Evolutionary conservation across 2,888 invertebrate species (phyloP), one percentile per base, ranked within the genome.

Genomic region (Spisula subtruncata): DNA sequence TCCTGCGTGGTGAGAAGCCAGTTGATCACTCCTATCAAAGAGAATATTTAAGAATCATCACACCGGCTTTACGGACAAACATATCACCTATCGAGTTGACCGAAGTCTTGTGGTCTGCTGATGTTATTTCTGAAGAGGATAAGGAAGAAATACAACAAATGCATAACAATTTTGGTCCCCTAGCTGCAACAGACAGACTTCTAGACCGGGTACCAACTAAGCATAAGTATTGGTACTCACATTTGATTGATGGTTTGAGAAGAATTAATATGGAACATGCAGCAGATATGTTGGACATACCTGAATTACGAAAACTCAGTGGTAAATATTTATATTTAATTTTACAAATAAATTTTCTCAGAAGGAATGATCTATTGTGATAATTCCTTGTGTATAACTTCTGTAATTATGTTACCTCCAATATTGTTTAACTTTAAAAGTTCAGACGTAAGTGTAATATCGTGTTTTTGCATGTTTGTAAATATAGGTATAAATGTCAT

Each of bases 91-190:
- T 29, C 16, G 80, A 85, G 54, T 35, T 85, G 4, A 4, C 51
- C 14, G 32, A 51, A 79, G 25, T 16, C 0, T 79, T 85, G n/a
- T 85, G 85, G 85, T 79, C 80, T 0, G 48, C 2, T 25, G 80
- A 79, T 56, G 85, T 85, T n/a, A 79, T 85, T 41, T 80, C 85
- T n/a, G 54, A 25, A 14, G 85, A 85, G 56, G 85, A 85, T n/a
- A 85, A 54, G 56, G 85, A 85, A 25, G 85, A 85, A 56, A 85
- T 85, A 18, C 10, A 16, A 25, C 85, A 46, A 35, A 32, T 80
- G 29, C 29, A 85, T 35, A 48, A 79, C 18, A 80, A 56, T 12
- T 16, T 16, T n/a, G 80, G 85, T 18, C 4, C 56, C 18, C 35
- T 85, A 20, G 54, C 79, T 10, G 85, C 85, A 1, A 41, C 85